Evolutionary conservation across 2,888 invertebrate genomes (phyloP).

Genomic region (Cephus spinipes): DNA sequence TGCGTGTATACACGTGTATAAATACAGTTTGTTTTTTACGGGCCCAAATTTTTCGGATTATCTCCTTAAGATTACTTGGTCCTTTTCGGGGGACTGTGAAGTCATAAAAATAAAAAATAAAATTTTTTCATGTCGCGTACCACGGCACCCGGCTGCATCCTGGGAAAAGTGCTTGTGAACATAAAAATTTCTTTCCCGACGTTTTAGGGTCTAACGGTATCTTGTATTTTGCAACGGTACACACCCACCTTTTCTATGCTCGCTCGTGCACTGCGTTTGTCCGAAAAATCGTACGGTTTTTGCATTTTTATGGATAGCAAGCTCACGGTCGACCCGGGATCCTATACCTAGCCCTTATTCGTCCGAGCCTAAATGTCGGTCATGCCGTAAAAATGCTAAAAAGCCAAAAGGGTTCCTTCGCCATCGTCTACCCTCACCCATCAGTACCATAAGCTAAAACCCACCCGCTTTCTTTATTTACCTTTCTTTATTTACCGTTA

Average conservation of each 20-base stretch:
- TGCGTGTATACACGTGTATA: constrained; percentile 18
- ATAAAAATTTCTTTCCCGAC: constrained; percentile 24
- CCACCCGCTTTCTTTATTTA: background rate
- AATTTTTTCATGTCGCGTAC: background rate
- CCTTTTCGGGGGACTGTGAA: background rate
- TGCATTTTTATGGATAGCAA: constrained; percentile 45
- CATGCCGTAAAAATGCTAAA: constrained; percentile 43
- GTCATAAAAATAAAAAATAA: constrained; percentile 7
- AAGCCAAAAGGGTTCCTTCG: constrained; percentile 11
- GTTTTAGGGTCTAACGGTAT: constrained; percentile 34
- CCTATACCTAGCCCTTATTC: constrained; percentile 5
- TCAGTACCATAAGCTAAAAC: background rate
- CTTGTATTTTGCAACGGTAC: constrained; percentile 31
- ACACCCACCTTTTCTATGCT: constrained; percentile 15
- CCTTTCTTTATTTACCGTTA: constrained; percentile 4
- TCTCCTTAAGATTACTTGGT: constrained; percentile 12
- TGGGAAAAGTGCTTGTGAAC: constrained; percentile 12
- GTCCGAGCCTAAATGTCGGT: constrained; percentile 37
- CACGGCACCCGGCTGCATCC: background rate
- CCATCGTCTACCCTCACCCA: background rate
- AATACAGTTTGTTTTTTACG: constrained; percentile 11
- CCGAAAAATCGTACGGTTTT: constrained; percentile 36
- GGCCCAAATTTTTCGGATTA: constrained; percentile 16
- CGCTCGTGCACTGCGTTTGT: constrained; percentile 10
- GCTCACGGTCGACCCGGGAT: constrained; percentile 13